Conservation (phyloP, 1,140 invertebrate species). For the Caerostris extrusa region DNA sequence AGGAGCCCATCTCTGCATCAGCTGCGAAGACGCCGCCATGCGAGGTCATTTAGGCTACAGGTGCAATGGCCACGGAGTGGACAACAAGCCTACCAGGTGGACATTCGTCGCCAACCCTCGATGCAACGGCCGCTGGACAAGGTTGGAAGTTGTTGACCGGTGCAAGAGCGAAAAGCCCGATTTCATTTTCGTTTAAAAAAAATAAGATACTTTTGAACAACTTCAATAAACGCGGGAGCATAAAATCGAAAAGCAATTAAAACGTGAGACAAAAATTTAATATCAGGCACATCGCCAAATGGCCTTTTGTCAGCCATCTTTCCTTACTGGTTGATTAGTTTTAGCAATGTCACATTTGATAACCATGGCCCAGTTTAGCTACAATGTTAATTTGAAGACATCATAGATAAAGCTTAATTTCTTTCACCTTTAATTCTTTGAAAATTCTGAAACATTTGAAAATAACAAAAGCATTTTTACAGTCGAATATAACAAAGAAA, state of each 20-base stretch:
- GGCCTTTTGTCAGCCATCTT: too few species aligned
- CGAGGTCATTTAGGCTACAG: constrained; percentile 87
- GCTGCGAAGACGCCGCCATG: constrained; percentile 89
- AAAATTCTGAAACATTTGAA: too few species aligned
- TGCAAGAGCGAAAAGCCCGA: constrained; percentile 78
- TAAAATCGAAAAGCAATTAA: neutral
- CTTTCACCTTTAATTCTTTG: too few species aligned
- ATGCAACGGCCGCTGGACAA: constrained; percentile 92
- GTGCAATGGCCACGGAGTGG: constrained; percentile 89
- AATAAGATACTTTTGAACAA: neutral
- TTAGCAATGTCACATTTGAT: too few species aligned
- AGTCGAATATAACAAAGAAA: too few species aligned
- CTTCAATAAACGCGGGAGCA: neutral
- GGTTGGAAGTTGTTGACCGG: constrained; percentile 68
- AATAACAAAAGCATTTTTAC: too few species aligned
- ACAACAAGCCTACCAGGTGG: constrained; percentile 88
- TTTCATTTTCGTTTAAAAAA: constrained; percentile 80
- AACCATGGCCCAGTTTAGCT: too few species aligned
- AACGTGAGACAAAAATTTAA: neutral
- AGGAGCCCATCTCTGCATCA: constrained; percentile 88
- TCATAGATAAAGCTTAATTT: too few species aligned
- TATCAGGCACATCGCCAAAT: neutral
- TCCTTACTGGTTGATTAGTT: too few species aligned
- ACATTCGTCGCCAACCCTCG: constrained; percentile 89
- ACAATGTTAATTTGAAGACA: too few species aligned